Evolutionary conservation across 1,140 invertebrate species (phyloP).

Genomic region (Neuroterus valhalla): DNA sequence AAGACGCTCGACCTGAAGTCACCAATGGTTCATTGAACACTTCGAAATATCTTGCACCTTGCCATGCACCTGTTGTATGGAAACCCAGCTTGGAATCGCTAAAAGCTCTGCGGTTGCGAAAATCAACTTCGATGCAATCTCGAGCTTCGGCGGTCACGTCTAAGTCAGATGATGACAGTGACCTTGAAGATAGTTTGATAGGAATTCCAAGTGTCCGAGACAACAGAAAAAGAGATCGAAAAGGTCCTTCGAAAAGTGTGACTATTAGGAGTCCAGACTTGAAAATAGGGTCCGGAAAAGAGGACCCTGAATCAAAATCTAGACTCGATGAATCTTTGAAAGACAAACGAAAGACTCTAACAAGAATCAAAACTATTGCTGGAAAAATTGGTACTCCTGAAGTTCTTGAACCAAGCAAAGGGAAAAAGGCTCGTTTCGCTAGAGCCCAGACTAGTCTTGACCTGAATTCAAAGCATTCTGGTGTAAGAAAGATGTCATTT

Average conservation of each 20-base stretch:
- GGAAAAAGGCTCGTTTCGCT: conserved; percentile 27
- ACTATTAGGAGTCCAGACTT: conserved; percentile 26
- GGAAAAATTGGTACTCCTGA: conserved; percentile 23
- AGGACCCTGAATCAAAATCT: conserved; percentile 20
- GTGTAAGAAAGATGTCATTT: not conserved
- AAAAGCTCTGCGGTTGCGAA: conserved; percentile 59
- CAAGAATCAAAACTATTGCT: conserved; percentile 43
- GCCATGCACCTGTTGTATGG: conserved; percentile 62
- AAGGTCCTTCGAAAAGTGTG: conserved; percentile 1
- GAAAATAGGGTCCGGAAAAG: not conserved
- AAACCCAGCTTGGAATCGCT: conserved; percentile 66
- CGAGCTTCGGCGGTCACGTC: conserved; percentile 48
- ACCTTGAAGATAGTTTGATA: conserved; percentile 42
- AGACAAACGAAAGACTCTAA: conserved; percentile 33
- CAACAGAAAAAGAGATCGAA: not conserved
- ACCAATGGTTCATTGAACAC: conserved; percentile 45
- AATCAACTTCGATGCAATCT: conserved; percentile 59
- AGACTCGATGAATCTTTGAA: not conserved
- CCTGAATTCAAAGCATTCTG: not conserved
- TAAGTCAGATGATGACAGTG: conserved; percentile 50
- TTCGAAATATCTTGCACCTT: conserved; percentile 62
- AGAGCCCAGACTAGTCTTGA: conserved; percentile 36
- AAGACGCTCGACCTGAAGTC: conserved; percentile 43
- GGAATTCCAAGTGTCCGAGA: conserved; percentile 29
- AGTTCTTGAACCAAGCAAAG: not conserved